A percentile compares a stretch with the other conserved stretches of the same genome.
phyloP scores from a whole-genome alignment of 2,888 invertebrate species.

The Macrophya annulata region DNA sequence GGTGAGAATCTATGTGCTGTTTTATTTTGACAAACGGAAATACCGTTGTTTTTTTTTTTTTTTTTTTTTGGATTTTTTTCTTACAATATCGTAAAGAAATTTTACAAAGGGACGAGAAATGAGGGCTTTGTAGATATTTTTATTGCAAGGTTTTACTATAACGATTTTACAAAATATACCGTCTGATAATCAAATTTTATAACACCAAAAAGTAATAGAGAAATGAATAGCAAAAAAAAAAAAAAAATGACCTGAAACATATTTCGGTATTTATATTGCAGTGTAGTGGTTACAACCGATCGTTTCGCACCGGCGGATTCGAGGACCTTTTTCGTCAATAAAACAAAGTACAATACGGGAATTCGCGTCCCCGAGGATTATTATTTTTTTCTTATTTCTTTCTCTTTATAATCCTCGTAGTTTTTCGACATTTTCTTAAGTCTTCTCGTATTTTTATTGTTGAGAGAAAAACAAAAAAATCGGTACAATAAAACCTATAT shows the following conservation, averaged over 20 bases:
- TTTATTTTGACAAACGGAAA: background rate
- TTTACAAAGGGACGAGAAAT: too few species aligned
- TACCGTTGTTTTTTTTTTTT: too few species aligned
- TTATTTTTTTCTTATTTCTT: background rate
- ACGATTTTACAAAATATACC: background rate
- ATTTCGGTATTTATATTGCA: conserved; percentile 15
- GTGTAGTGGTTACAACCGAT: background rate
- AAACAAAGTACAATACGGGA: conserved; percentile 14
- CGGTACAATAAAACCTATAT: background rate
- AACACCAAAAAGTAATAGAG: background rate
- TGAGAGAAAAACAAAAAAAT: background rate
- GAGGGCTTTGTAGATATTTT: background rate
- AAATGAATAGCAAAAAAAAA: background rate
- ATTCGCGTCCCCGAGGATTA: background rate
- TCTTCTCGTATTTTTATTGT: background rate
- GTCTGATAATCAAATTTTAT: background rate
- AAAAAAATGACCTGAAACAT: conserved; percentile 34
- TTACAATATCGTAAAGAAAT: too few species aligned
- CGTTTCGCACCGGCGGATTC: conserved; percentile 8
- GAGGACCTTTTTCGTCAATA: conserved; percentile 33
- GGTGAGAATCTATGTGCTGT: background rate
- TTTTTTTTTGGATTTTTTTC: too few species aligned
- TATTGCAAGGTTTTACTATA: background rate
- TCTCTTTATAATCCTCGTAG: background rate
- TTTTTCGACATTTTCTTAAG: background rate